Evolutionary conservation across 1,140 invertebrate species (phyloP), one percentile per base, ranked within the genome.

Genomic region (Mamestra configurata): DNA sequence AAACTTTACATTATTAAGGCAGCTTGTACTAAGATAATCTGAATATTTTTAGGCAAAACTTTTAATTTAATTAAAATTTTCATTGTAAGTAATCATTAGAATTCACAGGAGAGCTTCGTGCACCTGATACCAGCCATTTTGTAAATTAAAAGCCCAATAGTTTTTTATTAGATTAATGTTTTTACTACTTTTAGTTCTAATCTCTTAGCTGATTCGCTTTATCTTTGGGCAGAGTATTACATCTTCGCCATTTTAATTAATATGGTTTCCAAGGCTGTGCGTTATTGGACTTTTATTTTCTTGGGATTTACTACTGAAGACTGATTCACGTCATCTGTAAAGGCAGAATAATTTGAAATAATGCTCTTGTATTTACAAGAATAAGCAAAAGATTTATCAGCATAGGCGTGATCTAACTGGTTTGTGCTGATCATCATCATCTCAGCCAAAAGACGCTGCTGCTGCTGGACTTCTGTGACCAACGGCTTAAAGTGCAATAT

Each of bases 41-140:
- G 24, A 59, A 59, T 59, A 59, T 59, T 57, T 31, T 31, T 15
- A 6, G 24, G 2, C 4, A 31, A 24, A 59, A 59, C 4, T 27
- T 59, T 59, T 59, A 15, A 59, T 27, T 24, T 24, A 24, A 57
- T 24, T 57, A 13, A 15, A 27, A 59, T 59, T 24, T 27, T 59
- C 55, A 31, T 59, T 49, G 5, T 5, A 49, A 5, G 27, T 31
- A 31, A 31, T 31, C 27, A n/a, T 22, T 64, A 37, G 18, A 11
- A 64, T 64, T 40, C 35, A 20, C 8, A 64, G 31, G 8, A 40
- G 35, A 37, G 10, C 6, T 18, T 37, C n/a, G 35, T 13, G 18
- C 59, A 64, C 59, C 59, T 64, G 59, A 64, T 20, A 11, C 59
- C 59, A 11, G 11, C 18, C n/a, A 40, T 64, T 64, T 22, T 4